These are phyloP conservation scores for Steatocranus sp. DNA, from an alignment of 2,797 vertebrate genomes.

Conservation along the genomic window DNA sequence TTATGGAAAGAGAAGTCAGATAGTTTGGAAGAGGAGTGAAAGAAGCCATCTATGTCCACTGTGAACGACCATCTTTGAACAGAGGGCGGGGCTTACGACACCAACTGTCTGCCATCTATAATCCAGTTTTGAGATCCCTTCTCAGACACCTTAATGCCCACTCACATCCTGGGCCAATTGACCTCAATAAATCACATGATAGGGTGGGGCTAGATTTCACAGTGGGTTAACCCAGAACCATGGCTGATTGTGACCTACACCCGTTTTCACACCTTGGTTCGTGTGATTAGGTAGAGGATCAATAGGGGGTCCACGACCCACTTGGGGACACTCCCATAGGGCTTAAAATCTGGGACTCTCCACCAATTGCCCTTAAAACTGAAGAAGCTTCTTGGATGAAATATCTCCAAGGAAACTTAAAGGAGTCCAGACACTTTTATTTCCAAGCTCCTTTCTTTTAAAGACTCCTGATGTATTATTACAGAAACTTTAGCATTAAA, in stretches of 20 bases:
- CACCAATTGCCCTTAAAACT: not conserved
- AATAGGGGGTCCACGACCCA: not conserved
- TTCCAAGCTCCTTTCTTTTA: not conserved
- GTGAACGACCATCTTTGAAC: not conserved
- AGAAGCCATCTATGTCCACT: not conserved
- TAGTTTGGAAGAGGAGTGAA: not conserved
- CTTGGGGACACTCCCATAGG: not conserved
- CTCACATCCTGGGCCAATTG: not conserved
- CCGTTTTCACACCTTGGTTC: not conserved
- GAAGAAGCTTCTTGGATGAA: not conserved
- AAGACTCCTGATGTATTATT: not conserved
- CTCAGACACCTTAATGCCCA: not conserved
- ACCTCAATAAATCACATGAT: not conserved
- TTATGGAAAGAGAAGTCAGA: not conserved
- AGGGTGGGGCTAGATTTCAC: not conserved
- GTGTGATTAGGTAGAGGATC: not conserved
- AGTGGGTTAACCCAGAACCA: not conserved
- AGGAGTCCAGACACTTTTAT: not conserved
- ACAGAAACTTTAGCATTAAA: not conserved
- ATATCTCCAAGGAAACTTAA: not conserved
- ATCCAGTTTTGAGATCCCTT: not conserved
- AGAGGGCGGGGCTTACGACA: not conserved
- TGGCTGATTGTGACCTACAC: not conserved
- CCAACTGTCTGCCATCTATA: not conserved
- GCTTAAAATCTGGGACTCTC: not conserved